Percentiles rank a stretch among this genome's conserved stretches.
These are phyloP conservation scores for Heteronetta atricapilla DNA, from an alignment of 2,113 vertebrate genomes.

Conservation along the genomic window DNA sequence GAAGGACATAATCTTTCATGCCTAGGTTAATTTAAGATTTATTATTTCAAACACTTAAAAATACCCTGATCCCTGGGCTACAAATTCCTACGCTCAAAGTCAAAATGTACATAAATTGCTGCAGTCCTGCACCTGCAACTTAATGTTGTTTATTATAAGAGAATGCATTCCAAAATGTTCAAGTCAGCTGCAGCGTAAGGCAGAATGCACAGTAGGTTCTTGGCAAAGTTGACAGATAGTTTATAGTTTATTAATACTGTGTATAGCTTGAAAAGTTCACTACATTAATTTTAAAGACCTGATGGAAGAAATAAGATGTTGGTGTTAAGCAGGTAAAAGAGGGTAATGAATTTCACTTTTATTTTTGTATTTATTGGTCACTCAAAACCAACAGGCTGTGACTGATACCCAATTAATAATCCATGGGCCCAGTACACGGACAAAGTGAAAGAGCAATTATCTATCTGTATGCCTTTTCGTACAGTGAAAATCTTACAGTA, in stretches of 20 bases:
- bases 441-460: neutral
- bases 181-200: neutral
- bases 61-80: neutral
- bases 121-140: neutral
- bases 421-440: neutral
- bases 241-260: neutral
- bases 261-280: neutral
- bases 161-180: neutral
- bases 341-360: neutral
- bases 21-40: neutral
- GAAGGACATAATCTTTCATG: neutral
- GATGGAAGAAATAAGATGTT: neutral
- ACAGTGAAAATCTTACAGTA: neutral
- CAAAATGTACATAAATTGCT: neutral
- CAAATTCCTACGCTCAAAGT: neutral
- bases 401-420: neutral
- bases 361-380: neutral
- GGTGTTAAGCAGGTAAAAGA: conserved; percentile 1
- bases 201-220: neutral
- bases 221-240: neutral
- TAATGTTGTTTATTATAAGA: neutral
- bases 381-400: neutral
- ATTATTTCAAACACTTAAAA: conserved; percentile 4
- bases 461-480: neutral
- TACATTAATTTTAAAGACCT: conserved; percentile 17